Percentiles rank a stretch among this genome's conserved stretches.
Evolutionary conservation across 53 echinoderm and acorn worm species (phyloP).

Genomic region (Astropecten irregularis): DNA sequence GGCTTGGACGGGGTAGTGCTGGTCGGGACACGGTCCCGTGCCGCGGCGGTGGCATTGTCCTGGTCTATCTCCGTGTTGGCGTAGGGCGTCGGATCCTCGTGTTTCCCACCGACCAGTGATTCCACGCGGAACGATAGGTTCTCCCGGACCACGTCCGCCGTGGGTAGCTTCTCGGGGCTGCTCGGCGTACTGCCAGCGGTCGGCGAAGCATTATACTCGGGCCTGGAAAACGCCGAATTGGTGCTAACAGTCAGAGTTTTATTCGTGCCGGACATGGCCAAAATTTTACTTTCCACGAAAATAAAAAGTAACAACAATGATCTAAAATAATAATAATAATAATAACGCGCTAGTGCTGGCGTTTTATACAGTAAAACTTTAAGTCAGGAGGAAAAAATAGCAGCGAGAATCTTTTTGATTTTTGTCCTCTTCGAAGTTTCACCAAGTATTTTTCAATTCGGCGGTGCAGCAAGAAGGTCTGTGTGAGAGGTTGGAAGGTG

Average conservation of each 20-base stretch:
- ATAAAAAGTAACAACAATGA: too few species aligned
- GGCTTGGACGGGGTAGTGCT: constrained; percentile 42
- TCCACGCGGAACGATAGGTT: constrained; percentile 65
- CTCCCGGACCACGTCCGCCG: constrained; percentile 16
- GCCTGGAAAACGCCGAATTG: constrained; percentile 88
- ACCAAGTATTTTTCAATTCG: too few species aligned
- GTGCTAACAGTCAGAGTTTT: constrained; percentile 86
- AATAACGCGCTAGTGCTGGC: too few species aligned
- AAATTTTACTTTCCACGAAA: too few species aligned
- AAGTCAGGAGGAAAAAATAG: too few species aligned
- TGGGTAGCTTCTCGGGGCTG: constrained; percentile 49
- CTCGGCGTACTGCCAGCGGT: constrained; percentile 57
- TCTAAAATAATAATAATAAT: too few species aligned
- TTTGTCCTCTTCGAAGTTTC: too few species aligned
- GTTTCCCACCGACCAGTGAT: constrained; percentile 47
- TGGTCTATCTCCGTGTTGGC: background rate
- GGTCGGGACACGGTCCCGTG: constrained; percentile 64
- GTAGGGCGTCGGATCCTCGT: constrained; percentile 33
- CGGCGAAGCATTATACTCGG: constrained; percentile 61
- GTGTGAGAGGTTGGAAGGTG: background rate
- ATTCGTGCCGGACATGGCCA: constrained; percentile 68
- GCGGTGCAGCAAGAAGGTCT: background rate
- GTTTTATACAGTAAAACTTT: too few species aligned
- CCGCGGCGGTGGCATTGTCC: constrained; percentile 8
- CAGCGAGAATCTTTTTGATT: too few species aligned